Conservation (phyloP, 2,113 vertebrate genomes). For the Scatophagus argus region DNA sequence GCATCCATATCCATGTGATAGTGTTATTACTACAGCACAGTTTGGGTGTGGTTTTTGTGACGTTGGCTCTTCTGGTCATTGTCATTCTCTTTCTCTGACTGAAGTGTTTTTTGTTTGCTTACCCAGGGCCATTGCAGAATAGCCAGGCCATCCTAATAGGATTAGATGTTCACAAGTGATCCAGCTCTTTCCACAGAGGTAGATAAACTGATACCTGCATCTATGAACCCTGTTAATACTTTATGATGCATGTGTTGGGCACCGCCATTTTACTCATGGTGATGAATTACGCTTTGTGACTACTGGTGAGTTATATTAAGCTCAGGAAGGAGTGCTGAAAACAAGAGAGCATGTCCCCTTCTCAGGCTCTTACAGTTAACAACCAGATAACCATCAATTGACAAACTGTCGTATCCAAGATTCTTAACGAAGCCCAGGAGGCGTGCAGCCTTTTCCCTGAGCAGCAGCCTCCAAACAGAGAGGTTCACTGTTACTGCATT, state of each 20-base stretch:
- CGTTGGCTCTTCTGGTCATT: slow-evolving; percentile 47
- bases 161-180: slow-evolving; percentile 25
- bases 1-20: slow-evolving; percentile 12
- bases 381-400: slow-evolving; percentile 40
- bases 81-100: slow-evolving; percentile 45
- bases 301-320: not conserved
- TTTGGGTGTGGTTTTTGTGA: slow-evolving; percentile 20
- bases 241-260: not conserved
- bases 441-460: not conserved
- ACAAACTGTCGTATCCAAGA: slow-evolving; percentile 17
- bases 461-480: not conserved
- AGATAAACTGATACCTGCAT: slow-evolving; percentile 22
- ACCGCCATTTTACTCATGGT: not conserved
- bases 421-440: slow-evolving; percentile 42
- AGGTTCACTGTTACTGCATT: slow-evolving; percentile 3
- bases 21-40: not conserved
- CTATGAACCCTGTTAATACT: not conserved
- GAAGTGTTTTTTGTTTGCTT: slow-evolving; percentile 47
- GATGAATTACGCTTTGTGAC: slow-evolving; percentile 15
- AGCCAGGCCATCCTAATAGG: slow-evolving; percentile 17
- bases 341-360: not conserved
- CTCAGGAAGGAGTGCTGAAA: not conserved
- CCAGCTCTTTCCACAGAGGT: slow-evolving; percentile 19
- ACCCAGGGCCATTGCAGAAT: slow-evolving; percentile 21
- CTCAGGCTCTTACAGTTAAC: slow-evolving; percentile 44